Base-by-base conservation (phyloP, 2,113 vertebrate genomes). In the Castor canadensis region DNA sequence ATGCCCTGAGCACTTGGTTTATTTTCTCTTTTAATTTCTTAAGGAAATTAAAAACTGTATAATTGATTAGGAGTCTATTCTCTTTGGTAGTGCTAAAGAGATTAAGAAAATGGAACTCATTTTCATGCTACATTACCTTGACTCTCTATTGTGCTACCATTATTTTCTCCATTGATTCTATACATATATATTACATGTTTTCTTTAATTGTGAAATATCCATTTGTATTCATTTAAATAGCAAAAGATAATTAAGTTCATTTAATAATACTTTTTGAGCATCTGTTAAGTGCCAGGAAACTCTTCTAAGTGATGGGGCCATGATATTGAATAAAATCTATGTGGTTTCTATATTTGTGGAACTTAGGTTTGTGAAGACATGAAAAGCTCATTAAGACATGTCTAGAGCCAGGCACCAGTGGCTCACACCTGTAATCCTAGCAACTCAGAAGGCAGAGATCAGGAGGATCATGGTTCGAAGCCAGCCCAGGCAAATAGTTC, bases 261-360 rank as follows among this genome's bases (percentile, higher is more conserved):
- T 76, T 35, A 72, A 88, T 81, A 94, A n/a, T 86, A 72, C 26
- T 94, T 92, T 75, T 52, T n/a, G 79, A 89, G 22, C 1, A n/a
- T 60, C 38, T 75, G 35, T 35, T 93, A 81, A 81, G 12, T 90
- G 30, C 43, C 71, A 95, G 40, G 10, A 75, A 93, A 47, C 71
- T 43, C 58, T 12, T 49, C 6, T 54, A 69, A 30, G 7, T 54
- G 24, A 58, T 24, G 56, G 56, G 24, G 24, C 22, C 8, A 26
- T 26, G 22, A 8, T 58, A 58, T 9, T 75, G 67, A 82, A 64
- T 13, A 76, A 86, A 94, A 69, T 43, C 11, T 15, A 67, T 62
- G 4, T 62, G 7, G 24, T 67, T 66, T 9, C 28, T 43, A 10
- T 26, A 28, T 0, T 81, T 12, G 5, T 12, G 20, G 20, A 85